phyloP scores from a whole-genome alignment of 1,140 invertebrate species.

The Saccostrea cuccullata region DNA sequence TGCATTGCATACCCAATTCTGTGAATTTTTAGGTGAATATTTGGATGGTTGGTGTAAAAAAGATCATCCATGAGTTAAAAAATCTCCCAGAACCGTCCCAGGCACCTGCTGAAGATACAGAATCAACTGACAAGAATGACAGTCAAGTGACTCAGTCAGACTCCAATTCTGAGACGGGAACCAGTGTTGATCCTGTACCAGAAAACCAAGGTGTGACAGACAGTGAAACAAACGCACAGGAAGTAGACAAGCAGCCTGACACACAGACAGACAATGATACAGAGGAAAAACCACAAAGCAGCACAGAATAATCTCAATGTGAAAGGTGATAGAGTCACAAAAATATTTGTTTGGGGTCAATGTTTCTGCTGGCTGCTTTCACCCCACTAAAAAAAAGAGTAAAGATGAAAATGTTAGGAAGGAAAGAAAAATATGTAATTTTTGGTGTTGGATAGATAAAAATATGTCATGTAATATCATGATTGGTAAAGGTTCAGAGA shows the following conservation, averaged over 20 bases:
- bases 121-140: neutral
- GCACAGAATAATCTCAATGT: neutral
- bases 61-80: conserved; percentile 56
- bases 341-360: no score
- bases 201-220: neutral
- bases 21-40: conserved; percentile 54
- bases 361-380: no score
- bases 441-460: no score
- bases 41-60: conserved; percentile 62
- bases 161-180: neutral
- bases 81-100: neutral
- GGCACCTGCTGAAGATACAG: neutral
- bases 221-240: neutral
- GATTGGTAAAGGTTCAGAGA: no score
- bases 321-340: no score
- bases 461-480: no score
- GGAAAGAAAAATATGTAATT: no score
- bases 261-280: neutral
- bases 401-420: no score
- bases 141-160: neutral
- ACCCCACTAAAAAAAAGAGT: no score
- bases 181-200: neutral
- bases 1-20: neutral
- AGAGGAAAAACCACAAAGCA: neutral
- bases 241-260: neutral